These are phyloP conservation scores for Lepilemur ruficaudatus DNA, from an alignment of 2,797 vertebrate genomes.

Conservation along the genomic window DNA sequence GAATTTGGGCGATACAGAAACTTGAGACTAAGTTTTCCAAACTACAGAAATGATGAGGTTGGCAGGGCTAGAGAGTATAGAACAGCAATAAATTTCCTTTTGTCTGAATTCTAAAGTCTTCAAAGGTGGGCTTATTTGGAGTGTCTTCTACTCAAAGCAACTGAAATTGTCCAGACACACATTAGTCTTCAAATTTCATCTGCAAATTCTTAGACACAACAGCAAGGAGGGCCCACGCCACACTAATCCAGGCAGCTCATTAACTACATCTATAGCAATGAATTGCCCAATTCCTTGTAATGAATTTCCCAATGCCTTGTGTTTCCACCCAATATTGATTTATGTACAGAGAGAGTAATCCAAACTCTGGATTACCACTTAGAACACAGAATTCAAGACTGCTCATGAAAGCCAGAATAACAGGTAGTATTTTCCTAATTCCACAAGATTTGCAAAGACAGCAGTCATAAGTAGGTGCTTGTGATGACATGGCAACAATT, in stretches of 20 bases:
- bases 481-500: neutral
- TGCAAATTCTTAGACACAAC: neutral
- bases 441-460: neutral
- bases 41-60: neutral
- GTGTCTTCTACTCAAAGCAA: neutral
- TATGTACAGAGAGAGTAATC: neutral
- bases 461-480: neutral
- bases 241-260: neutral
- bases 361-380: neutral
- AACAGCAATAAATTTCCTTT: neutral
- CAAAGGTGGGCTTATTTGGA: neutral
- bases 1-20: neutral
- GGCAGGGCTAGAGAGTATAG: no score
- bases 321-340: neutral
- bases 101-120: neutral
- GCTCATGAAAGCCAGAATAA: neutral
- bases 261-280: neutral
- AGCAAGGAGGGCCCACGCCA: neutral
- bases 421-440: neutral
- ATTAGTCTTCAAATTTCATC: neutral
- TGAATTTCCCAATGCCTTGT: neutral
- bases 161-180: neutral
- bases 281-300: neutral
- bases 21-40: neutral
- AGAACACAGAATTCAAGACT: neutral